Evolutionary conservation across 2,113 vertebrate species (phyloP).

Genomic region (Protobothrops mucrosquamatus): DNA sequence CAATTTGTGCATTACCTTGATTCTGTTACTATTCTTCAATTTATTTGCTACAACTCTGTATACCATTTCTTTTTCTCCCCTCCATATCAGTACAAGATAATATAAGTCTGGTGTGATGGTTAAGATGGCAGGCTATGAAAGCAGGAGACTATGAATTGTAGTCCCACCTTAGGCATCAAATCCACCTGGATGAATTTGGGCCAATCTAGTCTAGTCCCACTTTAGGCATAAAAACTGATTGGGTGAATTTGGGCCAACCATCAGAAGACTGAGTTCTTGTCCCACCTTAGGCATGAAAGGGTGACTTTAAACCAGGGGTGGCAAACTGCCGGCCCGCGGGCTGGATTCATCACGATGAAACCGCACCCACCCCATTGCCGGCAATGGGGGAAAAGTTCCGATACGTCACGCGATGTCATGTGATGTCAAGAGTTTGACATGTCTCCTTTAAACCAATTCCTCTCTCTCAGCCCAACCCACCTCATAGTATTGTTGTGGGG

Average conservation of each 20-base stretch:
- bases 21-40: not conserved
- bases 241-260: not conserved
- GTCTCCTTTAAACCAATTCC: not conserved
- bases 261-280: not conserved
- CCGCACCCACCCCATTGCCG: too few relatives aligned
- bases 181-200: not conserved
- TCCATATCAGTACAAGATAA: not conserved
- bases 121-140: not conserved
- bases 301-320: not conserved
- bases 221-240: not conserved
- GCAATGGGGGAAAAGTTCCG: too few relatives aligned
- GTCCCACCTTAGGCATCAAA: not conserved
- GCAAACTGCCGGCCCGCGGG: too few relatives aligned
- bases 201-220: not conserved
- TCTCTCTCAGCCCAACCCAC: not conserved
- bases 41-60: not conserved
- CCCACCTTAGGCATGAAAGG: not conserved
- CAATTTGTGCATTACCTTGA: not conserved
- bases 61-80: not conserved
- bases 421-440: too few relatives aligned
- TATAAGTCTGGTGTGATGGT: not conserved
- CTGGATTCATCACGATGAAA: too few relatives aligned
- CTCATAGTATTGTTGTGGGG: too few relatives aligned
- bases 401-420: too few relatives aligned
- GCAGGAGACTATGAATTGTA: not conserved